Conservation (phyloP, 2,888 invertebrate genomes). For the Callyntrura sp. region DNA sequence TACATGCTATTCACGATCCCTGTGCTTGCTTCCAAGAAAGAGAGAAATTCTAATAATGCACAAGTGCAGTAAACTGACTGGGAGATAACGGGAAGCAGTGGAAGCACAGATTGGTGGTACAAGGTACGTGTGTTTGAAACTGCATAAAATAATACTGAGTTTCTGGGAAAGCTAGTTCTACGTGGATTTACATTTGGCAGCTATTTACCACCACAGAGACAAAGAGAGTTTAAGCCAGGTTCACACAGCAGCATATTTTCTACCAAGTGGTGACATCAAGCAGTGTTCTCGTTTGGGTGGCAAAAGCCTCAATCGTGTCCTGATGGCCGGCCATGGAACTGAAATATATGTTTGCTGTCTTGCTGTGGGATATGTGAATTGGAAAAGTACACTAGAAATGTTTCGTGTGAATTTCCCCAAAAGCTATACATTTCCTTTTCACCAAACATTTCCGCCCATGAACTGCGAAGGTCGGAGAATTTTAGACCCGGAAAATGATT, state of each 20-base stretch:
- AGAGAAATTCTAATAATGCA: slow-evolving; percentile 1
- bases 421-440: too few species aligned
- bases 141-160: too few species aligned
- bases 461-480: not conserved
- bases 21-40: not conserved
- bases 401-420: too few species aligned
- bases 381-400: too few species aligned
- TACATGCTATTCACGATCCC: slow-evolving; percentile 38
- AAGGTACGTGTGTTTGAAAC: too few species aligned
- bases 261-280: too few species aligned
- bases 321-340: too few species aligned
- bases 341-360: too few species aligned
- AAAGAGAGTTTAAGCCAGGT: too few species aligned
- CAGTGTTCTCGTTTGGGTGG: not conserved
- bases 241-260: too few species aligned
- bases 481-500: not conserved
- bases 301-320: not conserved
- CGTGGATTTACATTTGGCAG: not conserved
- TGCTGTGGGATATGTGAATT: not conserved
- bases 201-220: too few species aligned
- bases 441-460: not conserved
- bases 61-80: not conserved
- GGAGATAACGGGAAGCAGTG: not conserved
- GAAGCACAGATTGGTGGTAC: slow-evolving; percentile 20
- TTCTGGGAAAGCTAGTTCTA: not conserved